These are phyloP conservation scores for Caranx ignobilis DNA, from an alignment of 2,113 vertebrate genomes.

Conservation along the genomic window DNA sequence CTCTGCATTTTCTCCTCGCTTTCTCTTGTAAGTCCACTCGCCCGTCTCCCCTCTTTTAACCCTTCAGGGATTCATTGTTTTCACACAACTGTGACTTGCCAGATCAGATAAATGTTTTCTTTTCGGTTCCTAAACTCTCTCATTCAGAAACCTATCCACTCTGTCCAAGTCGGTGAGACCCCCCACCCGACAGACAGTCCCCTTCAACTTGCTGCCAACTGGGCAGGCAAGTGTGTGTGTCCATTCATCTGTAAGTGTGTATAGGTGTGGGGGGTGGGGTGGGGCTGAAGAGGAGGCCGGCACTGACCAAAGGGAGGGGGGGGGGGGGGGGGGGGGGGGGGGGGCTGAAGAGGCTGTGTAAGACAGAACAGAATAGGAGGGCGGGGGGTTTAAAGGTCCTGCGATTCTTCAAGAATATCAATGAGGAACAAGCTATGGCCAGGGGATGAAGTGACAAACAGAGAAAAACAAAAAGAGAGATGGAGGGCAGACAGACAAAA, in stretches of 20 bases:
- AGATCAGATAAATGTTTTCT: constrained; percentile 41
- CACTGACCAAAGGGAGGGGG: constrained; percentile 12
- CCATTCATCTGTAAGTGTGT: constrained; percentile 26
- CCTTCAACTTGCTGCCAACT: constrained; percentile 30
- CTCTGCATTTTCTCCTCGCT: neutral
- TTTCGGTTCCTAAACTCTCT: constrained; percentile 18
- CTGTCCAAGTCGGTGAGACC: constrained; percentile 19
- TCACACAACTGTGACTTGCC: constrained; percentile 30
- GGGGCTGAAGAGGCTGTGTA: neutral
- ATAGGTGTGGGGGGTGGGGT: constrained; percentile 19
- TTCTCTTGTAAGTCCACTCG: neutral
- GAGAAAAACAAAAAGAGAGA: neutral
- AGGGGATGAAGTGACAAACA: neutral
- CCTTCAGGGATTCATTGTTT: neutral
- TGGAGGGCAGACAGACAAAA: neutral
- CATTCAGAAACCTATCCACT: constrained; percentile 25
- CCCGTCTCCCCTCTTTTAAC: neutral
- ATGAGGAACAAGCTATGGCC: constrained; percentile 21
- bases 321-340: constrained; percentile 6
- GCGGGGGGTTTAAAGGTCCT: constrained; percentile 21
- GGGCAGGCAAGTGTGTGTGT: neutral
- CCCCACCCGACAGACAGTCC: constrained; percentile 12
- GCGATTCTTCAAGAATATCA: constrained; percentile 48
- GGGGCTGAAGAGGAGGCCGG: neutral
- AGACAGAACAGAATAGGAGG: neutral